phyloP scores from a whole-genome alignment of 2,797 vertebrate species.

The Malurus leucopterus region DNA sequence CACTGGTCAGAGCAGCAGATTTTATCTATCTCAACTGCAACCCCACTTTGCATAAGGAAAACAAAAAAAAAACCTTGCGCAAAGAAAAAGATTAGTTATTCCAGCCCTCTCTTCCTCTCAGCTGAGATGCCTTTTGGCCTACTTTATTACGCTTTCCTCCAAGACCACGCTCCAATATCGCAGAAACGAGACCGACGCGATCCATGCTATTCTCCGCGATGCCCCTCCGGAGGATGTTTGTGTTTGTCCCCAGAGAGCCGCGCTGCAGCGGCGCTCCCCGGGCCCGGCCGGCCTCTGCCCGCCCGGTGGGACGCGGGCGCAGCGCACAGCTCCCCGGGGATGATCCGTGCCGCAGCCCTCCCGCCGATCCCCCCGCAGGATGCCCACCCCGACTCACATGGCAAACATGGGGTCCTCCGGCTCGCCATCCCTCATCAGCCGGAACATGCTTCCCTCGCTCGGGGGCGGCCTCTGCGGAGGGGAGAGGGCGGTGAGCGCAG shows the following conservation, averaged over 20 bases:
- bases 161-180: not conserved
- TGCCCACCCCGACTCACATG: not conserved
- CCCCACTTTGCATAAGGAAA: not conserved
- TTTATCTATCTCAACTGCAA: not conserved
- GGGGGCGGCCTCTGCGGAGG: conserved; percentile 16
- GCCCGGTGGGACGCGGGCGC: not conserved
- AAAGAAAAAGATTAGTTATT: not conserved
- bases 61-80: not conserved
- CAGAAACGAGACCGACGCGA: not conserved
- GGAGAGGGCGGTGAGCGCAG: not conserved
- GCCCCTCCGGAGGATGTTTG: not conserved
- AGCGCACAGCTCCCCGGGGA: not conserved
- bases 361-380: not conserved
- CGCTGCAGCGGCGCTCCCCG: not conserved
- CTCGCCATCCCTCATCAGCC: conserved; percentile 12
- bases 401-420: conserved; percentile 14
- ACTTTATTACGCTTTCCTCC: not conserved
- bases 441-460: conserved; percentile 25
- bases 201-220: not conserved
- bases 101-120: not conserved
- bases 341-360: not conserved
- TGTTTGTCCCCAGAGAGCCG: not conserved
- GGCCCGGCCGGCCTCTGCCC: not conserved
- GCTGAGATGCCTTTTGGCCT: not conserved
- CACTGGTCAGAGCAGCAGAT: not conserved